A percentile compares a stretch with the other conserved stretches of the same genome.
Conservation (phyloP, 1,140 invertebrate species). For the Macrotrachela quadricornifera region DNA sequence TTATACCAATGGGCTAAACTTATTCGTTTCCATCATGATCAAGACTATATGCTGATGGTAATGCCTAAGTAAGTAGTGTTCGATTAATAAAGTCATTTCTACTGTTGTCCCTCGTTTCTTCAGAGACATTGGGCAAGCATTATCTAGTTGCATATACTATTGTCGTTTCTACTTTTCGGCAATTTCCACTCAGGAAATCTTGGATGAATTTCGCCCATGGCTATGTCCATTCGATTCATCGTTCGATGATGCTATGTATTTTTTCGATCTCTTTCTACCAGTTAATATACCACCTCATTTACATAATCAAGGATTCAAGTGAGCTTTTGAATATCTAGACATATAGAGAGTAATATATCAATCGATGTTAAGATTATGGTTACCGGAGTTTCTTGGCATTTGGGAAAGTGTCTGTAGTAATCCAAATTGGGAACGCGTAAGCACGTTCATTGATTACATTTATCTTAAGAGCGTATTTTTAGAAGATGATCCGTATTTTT, state of each 20-base stretch:
- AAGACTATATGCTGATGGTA: too few species aligned
- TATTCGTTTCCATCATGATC: too few species aligned
- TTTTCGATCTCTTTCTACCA: conserved; percentile 54
- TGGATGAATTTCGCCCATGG: conserved; percentile 55
- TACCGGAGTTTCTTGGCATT: conserved; percentile 52
- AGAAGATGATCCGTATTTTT: conserved; percentile 50
- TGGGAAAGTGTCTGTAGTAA: conserved; percentile 52
- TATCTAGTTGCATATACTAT: too few species aligned
- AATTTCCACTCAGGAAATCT: conserved; percentile 58
- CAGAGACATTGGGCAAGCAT: too few species aligned
- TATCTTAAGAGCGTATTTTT: conserved; percentile 10
- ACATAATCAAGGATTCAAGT: conserved; percentile 14
- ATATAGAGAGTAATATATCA: too few species aligned
- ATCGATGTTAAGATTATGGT: conserved; percentile 49
- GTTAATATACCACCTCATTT: conserved; percentile 39
- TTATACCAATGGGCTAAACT: too few species aligned
- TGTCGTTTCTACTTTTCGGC: conserved; percentile 43
- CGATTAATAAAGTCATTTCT: too few species aligned
- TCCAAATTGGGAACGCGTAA: conserved; percentile 42
- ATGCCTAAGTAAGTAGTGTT: too few species aligned
- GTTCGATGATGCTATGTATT: conserved; percentile 39
- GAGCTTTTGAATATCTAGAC: too few species aligned
- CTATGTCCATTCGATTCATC: conserved; percentile 44
- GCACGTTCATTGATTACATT: conserved; percentile 26
- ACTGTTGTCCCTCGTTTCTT: too few species aligned